A percentile compares a stretch with the other conserved stretches of the same genome.
Conservation (phyloP, 2,113 vertebrate species). For the Cavia porcellus region DNA sequence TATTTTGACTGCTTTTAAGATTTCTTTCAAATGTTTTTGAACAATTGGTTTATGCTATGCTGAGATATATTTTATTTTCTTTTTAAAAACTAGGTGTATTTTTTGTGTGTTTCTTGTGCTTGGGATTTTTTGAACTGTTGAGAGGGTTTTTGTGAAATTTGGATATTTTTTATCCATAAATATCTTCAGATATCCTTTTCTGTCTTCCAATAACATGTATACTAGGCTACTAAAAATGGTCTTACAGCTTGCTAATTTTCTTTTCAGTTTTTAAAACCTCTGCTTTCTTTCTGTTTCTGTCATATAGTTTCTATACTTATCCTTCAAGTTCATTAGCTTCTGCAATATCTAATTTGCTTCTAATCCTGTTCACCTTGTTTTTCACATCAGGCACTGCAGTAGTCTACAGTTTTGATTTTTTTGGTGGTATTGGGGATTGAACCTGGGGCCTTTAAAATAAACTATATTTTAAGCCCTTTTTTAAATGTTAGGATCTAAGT, state of each 20-base stretch:
- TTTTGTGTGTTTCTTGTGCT: neutral
- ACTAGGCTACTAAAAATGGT: neutral
- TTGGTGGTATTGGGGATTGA: neutral
- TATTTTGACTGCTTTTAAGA: neutral
- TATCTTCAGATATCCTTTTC: constrained; percentile 20
- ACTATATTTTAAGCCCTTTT: neutral
- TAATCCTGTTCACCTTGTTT: neutral
- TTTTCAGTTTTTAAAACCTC: neutral
- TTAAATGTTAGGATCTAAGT: neutral
- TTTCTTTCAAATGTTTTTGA: neutral
- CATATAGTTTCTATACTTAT: neutral
- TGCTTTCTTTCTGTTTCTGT: neutral
- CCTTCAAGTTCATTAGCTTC: neutral
- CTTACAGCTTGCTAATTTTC: neutral
- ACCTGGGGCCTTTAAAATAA: neutral
- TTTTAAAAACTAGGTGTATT: neutral
- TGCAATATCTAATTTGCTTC: neutral
- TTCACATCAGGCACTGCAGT: neutral
- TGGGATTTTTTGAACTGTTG: constrained; percentile 16
- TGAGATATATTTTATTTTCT: neutral
- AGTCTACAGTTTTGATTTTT: neutral
- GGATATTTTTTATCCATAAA: neutral
- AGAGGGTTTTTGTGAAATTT: neutral
- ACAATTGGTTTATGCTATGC: neutral
- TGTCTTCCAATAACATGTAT: neutral